Percentiles rank a stretch among this genome's conserved stretches.
phyloP scores from a whole-genome alignment of 2,113 vertebrate genomes.

The Tetraodon nigroviridis region DNA sequence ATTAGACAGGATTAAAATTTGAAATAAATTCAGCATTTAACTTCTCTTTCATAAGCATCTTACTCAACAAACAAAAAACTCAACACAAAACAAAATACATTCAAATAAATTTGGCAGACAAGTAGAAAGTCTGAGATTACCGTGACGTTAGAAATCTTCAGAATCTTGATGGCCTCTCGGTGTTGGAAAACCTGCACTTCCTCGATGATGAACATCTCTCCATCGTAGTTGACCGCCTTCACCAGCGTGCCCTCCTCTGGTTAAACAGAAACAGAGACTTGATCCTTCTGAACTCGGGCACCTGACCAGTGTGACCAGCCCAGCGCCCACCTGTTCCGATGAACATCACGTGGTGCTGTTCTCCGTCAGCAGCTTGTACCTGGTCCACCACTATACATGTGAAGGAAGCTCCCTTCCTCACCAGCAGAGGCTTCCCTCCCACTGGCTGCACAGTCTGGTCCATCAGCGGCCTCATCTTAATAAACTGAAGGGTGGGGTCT shows the following conservation, averaged over 20 bases:
- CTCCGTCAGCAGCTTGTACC: slow-evolving; percentile 57
- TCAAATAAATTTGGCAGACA: no score
- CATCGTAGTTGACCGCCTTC: slow-evolving; percentile 73
- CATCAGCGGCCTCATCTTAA: slow-evolving; percentile 73
- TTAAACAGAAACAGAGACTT: not conserved
- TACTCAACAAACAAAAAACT: no score
- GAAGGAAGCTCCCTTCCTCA: slow-evolving; percentile 65
- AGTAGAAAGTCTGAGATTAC: slow-evolving; percentile 49
- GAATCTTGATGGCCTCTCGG: slow-evolving; percentile 63
- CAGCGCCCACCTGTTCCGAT: slow-evolving; percentile 75
- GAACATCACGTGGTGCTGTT: slow-evolving; percentile 71
- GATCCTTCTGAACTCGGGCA: not conserved
- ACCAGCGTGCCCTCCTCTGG: slow-evolving; percentile 77
- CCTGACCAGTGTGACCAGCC: not conserved
- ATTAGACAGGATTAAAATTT: no score
- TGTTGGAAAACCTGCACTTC: slow-evolving; percentile 74
- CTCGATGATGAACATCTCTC: slow-evolving; percentile 78
- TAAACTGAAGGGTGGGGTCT: slow-evolving; percentile 74
- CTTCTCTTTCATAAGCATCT: no score
- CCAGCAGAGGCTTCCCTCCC: slow-evolving; percentile 56
- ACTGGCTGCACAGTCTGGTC: slow-evolving; percentile 67
- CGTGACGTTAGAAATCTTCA: slow-evolving; percentile 67
- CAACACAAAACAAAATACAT: no score
- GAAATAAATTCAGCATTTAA: no score
- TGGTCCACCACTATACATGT: slow-evolving; percentile 71